Conservation (phyloP, 2,797 vertebrate genomes). For the Cossypha heuglini region DNA sequence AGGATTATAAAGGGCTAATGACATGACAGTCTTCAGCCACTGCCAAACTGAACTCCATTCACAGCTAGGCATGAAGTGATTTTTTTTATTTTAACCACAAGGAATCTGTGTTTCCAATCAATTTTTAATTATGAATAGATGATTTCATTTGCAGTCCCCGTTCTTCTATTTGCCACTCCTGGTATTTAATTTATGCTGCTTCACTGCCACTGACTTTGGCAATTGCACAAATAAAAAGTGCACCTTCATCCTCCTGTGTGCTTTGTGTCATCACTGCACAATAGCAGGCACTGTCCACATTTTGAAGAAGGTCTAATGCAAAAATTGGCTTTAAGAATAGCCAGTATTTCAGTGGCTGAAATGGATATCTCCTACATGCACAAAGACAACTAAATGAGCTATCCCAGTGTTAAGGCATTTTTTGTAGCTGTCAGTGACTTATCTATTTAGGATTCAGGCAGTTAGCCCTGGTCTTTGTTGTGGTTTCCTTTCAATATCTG, state of each 20-base stretch:
- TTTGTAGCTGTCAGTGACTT: not conserved
- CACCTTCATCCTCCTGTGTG: not conserved
- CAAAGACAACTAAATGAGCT: not conserved
- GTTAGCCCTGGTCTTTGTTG: not conserved
- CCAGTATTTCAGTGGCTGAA: not conserved
- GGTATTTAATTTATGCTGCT: not conserved
- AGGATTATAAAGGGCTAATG: not conserved
- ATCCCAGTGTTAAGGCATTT: not conserved
- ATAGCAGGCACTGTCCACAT: not conserved
- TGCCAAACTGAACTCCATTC: not conserved
- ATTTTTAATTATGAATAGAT: not conserved
- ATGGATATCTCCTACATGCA: not conserved
- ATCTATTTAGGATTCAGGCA: not conserved
- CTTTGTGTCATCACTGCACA: not conserved
- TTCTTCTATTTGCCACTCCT: not conserved
- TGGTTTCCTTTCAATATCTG: not conserved
- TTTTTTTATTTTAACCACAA: not conserved
- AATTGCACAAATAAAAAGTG: not conserved
- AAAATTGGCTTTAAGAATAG: not conserved
- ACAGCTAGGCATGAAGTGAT: not conserved
- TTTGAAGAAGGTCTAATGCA: not conserved
- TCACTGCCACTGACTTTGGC: not conserved
- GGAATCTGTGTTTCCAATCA: not conserved
- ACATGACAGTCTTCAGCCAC: not conserved
- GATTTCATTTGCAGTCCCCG: not conserved